phyloP scores from a whole-genome alignment of 2,797 vertebrate species.

The Sebastes vulpes region DNA sequence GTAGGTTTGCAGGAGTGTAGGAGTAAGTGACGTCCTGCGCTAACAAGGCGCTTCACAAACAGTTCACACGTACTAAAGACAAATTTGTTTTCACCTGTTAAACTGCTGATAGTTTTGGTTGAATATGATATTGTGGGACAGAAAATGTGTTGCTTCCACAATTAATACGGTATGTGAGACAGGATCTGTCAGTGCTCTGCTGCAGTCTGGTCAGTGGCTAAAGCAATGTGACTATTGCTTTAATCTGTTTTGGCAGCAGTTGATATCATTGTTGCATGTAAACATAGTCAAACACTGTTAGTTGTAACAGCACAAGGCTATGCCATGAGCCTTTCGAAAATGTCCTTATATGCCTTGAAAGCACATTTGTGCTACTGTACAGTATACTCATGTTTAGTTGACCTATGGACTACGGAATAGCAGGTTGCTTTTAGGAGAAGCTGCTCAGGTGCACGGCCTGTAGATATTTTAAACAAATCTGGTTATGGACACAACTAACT shows the following conservation, averaged over 20 bases:
- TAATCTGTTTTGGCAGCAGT: neutral
- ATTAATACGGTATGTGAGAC: neutral
- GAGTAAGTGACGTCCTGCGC: neutral
- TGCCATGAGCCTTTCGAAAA: neutral
- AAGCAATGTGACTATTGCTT: neutral
- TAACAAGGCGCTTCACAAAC: neutral
- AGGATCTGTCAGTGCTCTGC: neutral
- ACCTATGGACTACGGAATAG: neutral
- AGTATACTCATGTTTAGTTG: neutral
- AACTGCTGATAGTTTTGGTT: neutral
- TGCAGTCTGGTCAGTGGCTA: neutral
- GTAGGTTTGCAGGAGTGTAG: neutral
- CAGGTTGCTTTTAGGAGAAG: neutral
- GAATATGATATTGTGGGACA: neutral
- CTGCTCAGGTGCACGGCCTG: neutral
- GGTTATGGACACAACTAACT: neutral
- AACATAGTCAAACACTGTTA: neutral
- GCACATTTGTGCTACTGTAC: neutral
- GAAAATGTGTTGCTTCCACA: neutral
- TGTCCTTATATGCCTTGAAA: neutral
- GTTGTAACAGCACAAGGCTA: neutral
- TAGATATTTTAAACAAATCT: neutral
- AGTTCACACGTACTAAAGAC: too few species aligned
- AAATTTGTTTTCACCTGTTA: too few species aligned
- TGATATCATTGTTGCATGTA: neutral